These are phyloP conservation scores for Crocallis elinguaria DNA, from an alignment of 2,888 invertebrate species.

Conservation along the genomic window DNA sequence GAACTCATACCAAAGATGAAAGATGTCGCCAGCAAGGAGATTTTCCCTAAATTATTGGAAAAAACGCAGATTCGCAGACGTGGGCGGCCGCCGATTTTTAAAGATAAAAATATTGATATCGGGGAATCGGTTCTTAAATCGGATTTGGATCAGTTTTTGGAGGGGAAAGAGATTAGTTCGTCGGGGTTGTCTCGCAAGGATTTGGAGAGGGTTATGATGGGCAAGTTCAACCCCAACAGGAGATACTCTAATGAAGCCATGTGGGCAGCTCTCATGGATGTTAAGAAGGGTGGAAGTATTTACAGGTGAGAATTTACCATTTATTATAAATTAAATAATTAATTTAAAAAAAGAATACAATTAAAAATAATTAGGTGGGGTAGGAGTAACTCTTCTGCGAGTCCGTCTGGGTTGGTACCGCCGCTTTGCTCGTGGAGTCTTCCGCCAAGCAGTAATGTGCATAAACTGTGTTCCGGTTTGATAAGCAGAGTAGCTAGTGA, in stretches of 20 bases:
- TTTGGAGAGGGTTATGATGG: slow-evolving; percentile 81
- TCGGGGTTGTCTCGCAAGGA: slow-evolving; percentile 79
- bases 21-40: slow-evolving; percentile 56
- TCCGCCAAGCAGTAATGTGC: no score
- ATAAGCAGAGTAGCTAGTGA: no score
- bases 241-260: slow-evolving; percentile 82
- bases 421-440: no score
- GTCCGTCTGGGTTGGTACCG: no score
- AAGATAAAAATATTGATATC: slow-evolving; percentile 74
- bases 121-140: slow-evolving; percentile 77
- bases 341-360: no score
- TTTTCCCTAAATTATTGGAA: slow-evolving; percentile 61
- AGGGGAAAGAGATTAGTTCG: slow-evolving; percentile 79
- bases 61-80: slow-evolving; percentile 64
- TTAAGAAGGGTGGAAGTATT: slow-evolving; percentile 85
- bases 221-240: slow-evolving; percentile 80
- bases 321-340: no score
- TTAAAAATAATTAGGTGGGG: no score
- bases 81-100: slow-evolving; percentile 76
- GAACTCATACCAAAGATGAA: slow-evolving; percentile 72
- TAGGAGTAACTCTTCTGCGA: no score
- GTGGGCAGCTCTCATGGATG: slow-evolving; percentile 85
- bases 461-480: no score
- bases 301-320: slow-evolving; percentile 72
- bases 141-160: slow-evolving; percentile 79